Evolutionary conservation across 1,140 invertebrate genomes (phyloP), one percentile per base, ranked within the genome.

Genomic region (Euwallacea fornicatus): DNA sequence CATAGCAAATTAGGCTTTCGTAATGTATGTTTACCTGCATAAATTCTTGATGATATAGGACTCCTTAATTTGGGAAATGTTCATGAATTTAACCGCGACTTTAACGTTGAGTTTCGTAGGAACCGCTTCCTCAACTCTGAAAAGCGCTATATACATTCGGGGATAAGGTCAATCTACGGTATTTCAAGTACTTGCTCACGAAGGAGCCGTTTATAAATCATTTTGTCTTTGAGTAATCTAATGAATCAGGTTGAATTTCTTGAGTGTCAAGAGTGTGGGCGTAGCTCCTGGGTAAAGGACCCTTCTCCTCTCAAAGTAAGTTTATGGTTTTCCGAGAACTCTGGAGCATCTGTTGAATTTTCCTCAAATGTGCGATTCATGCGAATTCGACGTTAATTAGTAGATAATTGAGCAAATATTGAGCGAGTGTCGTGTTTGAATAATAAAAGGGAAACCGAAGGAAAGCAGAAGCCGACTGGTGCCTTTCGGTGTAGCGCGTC

Each of bases 71-170:
- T 85, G 84, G 7, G 84, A 84, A 42, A 88, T 82, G 76, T 90
- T 88, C 74, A 90, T 90, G 70, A 91, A 85, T 80, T 91, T 91
- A 9, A 90, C 85, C 4, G 90, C 89, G 64, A 91, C 89, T 88
- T 90, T 82, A n/a, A 82, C 65, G 21, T 63, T 72, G 9, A 74
- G 56, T 9, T 73, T 54, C 7, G 64, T 71, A 41, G 72, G 73
- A 8, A 58, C 61, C 7, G 73, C 73, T 58, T 72, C 73, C 43
- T 74, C 70, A 2, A 74, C 73, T 15, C 69, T 72, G 42, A 55
- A 72, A 72, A 11, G 8, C 4, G 46, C 46, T 33, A 33, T 4
- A 33, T 33, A 33, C 1, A 33, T 33, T 33, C 21, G 21, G 21
- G 21, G 21, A 33, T 33, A 33, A 33, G 4, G 21, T 4, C 21